Conservation (phyloP, 2,888 invertebrate species). For the Drosophila aldrichi region DNA sequence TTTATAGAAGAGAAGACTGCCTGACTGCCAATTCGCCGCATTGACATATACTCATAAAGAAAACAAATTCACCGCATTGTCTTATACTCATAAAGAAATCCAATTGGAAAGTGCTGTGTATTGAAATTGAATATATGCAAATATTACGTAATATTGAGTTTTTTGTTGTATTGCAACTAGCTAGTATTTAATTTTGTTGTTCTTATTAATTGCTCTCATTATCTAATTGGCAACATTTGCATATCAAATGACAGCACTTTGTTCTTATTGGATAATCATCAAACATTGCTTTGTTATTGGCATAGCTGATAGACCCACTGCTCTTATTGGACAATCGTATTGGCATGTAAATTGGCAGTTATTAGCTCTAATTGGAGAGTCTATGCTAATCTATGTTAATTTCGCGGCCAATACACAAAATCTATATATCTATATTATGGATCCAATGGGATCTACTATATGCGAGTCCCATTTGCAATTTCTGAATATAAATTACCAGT, state of each 20-base stretch:
- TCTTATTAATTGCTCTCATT: not conserved
- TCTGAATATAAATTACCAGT: not conserved
- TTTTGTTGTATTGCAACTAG: not conserved
- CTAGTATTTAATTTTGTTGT: not conserved
- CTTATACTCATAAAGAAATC: not conserved
- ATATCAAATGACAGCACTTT: not conserved
- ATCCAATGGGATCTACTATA: not conserved
- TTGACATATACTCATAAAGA: not conserved
- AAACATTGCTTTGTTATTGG: not conserved
- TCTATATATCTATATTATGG: too few relatives aligned
- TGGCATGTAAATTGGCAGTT: conserved; percentile 1
- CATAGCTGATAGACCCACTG: not conserved
- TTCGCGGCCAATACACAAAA: not conserved
- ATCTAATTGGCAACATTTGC: not conserved
- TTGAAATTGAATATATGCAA: not conserved
- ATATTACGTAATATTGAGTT: not conserved
- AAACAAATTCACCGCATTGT: not conserved
- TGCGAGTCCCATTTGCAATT: not conserved
- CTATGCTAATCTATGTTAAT: not conserved
- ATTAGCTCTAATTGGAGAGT: not conserved
- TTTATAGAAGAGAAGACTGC: not conserved
- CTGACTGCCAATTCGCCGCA: conserved; percentile 5
- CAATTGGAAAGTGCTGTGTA: not conserved
- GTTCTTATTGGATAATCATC: not conserved
- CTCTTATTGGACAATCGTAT: not conserved